Percentiles rank a stretch among this genome's conserved stretches.
Conservation (phyloP, 2,888 invertebrate species). For the Platypus cylindrus region DNA sequence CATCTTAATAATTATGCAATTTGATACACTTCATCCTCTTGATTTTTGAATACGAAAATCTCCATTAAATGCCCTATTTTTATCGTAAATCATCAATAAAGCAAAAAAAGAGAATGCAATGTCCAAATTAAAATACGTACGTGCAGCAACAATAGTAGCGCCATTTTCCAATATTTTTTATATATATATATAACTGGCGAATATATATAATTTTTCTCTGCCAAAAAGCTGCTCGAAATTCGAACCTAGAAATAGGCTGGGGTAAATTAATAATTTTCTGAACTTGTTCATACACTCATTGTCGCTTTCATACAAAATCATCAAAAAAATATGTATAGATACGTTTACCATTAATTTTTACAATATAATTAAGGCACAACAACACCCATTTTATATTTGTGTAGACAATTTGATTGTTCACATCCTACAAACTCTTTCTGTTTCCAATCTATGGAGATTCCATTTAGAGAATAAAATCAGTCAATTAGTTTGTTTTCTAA, state of each 20-base stretch:
- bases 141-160: slow-evolving; percentile 29
- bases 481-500: slow-evolving; percentile 25
- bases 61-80: no score
- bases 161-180: no score
- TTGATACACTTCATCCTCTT: no score
- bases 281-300: slow-evolving; percentile 37
- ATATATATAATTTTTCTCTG: no score
- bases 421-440: no score
- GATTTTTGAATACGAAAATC: no score
- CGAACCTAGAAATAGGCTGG: slow-evolving; percentile 50
- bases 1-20: no score
- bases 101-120: slow-evolving; percentile 23
- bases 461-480: slow-evolving; percentile 29
- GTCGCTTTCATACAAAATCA: slow-evolving; percentile 27
- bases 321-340: no score
- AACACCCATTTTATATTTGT: no score
- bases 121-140: slow-evolving; percentile 39
- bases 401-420: no score
- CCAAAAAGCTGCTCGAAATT: slow-evolving; percentile 35
- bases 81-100: not conserved
- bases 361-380: no score
- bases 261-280: slow-evolving; percentile 47
- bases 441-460: no score
- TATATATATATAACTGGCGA: slow-evolving; percentile 24
- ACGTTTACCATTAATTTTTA: slow-evolving; percentile 19